Base-by-base conservation (phyloP, 2,113 vertebrate species). In the Furnarius figulus region DNA sequence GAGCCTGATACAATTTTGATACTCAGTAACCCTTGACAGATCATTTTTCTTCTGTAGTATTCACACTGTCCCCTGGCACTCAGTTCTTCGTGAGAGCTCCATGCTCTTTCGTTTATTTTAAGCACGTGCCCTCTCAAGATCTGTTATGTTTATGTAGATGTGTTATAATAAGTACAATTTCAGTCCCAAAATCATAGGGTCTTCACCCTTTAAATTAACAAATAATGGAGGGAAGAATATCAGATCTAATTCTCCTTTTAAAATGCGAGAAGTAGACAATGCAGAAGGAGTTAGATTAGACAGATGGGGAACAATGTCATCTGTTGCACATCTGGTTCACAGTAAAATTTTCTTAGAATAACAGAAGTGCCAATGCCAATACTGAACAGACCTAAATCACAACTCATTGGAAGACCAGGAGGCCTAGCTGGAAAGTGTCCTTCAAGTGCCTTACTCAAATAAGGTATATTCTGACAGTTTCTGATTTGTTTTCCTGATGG, bases 261-360 rank as follows among this genome's bases (percentile, higher is more conserved):
- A 73, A 84, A 40, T 50, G 33, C 18, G 19, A 91, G 50, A 44
- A 52, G n/a, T 10, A 72, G 59, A 23, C 42, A 63, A 46, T 27
- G 33, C 33, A 89, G 77, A 39, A 80, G 20, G 31, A 77, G 15
- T 72, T 74, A 27, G 8, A 21, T 66, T 68, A 56, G 24, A 6
- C 7, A n/a, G 19, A 27, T 47, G 21, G 13, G 16, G 27, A 63
- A 11, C 1, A 3, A 11, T 1, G 3, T 30, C 18, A 28, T 74
- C 52, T 2, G 1, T 23, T 78, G 56, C 23, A 59, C 35, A n/a
- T n/a, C 39, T 93, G 22, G 5, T 47, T 85, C 73, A 17, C 28
- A 66, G 5, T 49, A 37, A 71, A 37, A 28, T 71, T 82, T 88
- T 82, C 14, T 8, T 47, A 31, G 47, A 46, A 68, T 73, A 89